phyloP scores from a whole-genome alignment of 2,888 invertebrate genomes.

The Venusia cambrica region DNA sequence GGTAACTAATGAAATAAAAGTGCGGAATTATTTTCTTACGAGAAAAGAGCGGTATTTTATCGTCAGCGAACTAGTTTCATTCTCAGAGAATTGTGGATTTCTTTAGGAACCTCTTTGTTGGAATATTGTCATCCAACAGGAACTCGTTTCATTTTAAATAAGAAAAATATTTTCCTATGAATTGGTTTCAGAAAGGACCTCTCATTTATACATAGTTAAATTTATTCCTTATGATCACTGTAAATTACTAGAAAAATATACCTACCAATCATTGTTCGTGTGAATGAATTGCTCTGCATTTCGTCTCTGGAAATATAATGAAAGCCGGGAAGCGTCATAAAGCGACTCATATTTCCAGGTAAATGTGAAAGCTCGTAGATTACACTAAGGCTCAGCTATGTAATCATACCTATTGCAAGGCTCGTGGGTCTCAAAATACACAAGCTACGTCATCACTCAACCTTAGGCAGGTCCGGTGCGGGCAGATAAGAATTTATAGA shows the following conservation, averaged over 20 bases:
- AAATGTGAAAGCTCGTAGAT: constrained; percentile 15
- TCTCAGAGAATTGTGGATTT: constrained; percentile 31
- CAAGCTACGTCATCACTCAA: constrained; percentile 68
- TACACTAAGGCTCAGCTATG: constrained; percentile 24
- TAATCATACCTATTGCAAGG: constrained; percentile 42
- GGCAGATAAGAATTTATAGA: constrained; percentile 72
- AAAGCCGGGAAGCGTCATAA: constrained; percentile 15
- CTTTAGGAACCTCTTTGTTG: constrained; percentile 34
- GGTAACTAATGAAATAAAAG: constrained; percentile 31
- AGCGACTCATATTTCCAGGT: constrained; percentile 18
- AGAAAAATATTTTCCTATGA: too few relatives aligned
- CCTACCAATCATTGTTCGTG: constrained; percentile 18
- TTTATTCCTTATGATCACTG: too few relatives aligned
- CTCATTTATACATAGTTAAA: too few relatives aligned
- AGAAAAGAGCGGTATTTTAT: constrained; percentile 29
- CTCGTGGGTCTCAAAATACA: constrained; percentile 46
- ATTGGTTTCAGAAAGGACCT: too few relatives aligned
- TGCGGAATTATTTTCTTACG: constrained; percentile 27
- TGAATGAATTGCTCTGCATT: constrained; percentile 20
- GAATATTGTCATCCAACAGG: constrained; percentile 44
- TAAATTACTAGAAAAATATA: too few relatives aligned
- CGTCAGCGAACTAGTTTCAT: constrained; percentile 32
- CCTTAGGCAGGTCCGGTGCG: constrained; percentile 53
- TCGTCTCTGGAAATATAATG: constrained; percentile 15
- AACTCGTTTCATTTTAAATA: too few relatives aligned